Evolutionary conservation across 2,888 invertebrate genomes (phyloP), one percentile per base, ranked within the genome.

Genomic region (Sturmia bella): DNA sequence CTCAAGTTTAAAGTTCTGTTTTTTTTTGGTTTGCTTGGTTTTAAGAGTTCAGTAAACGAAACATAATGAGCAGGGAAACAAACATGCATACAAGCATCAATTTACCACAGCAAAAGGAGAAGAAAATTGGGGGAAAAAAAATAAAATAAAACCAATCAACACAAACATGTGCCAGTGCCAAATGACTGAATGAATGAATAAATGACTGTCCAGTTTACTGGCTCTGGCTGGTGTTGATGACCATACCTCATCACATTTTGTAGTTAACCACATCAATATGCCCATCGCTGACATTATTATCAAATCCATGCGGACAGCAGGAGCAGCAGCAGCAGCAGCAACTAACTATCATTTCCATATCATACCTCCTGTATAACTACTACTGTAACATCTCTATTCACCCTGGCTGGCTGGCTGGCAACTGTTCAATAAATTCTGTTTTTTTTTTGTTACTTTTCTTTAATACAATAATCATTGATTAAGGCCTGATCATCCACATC

Each of bases 391-490:
- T 39, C 13, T 68, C 54, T 17, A 41, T 66, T 21, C 32, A 48
- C 39, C 5, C 68, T 7, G 32, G 32, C 68, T 24, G 32, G 45
- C 68, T 7, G 32, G 32, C 68, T 24, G 32, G 45, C 72, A 77
- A 73, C 63, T 80, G 66, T 72, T 76, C 76, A 73, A 69, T 69
- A 63, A n/a, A 32, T 32, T 32, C 15, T 45, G n/a, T 61, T 37
- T 39, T n/a, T 17, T 54, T 50, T 50, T 52, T 37, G 5, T 5
- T 2, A 37, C 17, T 50, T 57, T 50, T 17, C 9, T 32, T 32
- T 32, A 32, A 7, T 69, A 78, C 70, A 78, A 82, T 78, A 82
- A 75, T 82, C 82, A 82, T 82, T 78, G 82, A 82, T 82, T 78
- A 78, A 70, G 64, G 45, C 78, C 21, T 70, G 82, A 80, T 80